Conservation (phyloP, 64 coral and sea anemone species). For the Acropora yongei region DNA sequence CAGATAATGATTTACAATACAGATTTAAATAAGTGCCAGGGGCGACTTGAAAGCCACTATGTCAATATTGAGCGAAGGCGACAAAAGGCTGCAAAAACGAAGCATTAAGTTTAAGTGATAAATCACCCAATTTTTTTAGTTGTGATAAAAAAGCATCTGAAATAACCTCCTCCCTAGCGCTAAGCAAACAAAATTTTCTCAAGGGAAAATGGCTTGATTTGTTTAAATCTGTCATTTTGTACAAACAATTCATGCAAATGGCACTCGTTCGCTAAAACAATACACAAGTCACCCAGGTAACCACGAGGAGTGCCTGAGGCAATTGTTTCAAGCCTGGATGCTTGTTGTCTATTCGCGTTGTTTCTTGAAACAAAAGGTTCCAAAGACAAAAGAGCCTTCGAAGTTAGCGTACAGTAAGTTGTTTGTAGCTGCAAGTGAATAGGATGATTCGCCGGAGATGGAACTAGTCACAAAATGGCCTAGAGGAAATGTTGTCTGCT, state of each 20-base stretch:
- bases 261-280: not conserved
- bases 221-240: constrained; percentile 7
- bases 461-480: no score
- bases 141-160: not conserved
- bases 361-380: not conserved
- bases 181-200: constrained; percentile 19
- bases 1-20: no score
- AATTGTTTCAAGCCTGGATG: no score
- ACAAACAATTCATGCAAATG: not conserved
- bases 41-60: not conserved
- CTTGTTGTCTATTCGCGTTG: not conserved
- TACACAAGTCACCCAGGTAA: not conserved
- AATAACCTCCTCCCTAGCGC: not conserved
- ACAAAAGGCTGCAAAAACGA: not conserved
- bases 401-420: no score
- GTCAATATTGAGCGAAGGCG: constrained; percentile 21
- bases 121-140: constrained; percentile 3
- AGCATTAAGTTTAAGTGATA: not conserved
- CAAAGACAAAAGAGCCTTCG: not conserved
- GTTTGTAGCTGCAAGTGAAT: no score
- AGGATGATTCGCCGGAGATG: no score
- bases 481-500: no score
- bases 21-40: not conserved
- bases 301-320: not conserved
- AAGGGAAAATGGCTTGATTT: not conserved